A percentile compares a stretch with the other conserved stretches of the same genome.
Conservation (phyloP, 2,113 vertebrate species). For the Alaudala cheleensis region DNA sequence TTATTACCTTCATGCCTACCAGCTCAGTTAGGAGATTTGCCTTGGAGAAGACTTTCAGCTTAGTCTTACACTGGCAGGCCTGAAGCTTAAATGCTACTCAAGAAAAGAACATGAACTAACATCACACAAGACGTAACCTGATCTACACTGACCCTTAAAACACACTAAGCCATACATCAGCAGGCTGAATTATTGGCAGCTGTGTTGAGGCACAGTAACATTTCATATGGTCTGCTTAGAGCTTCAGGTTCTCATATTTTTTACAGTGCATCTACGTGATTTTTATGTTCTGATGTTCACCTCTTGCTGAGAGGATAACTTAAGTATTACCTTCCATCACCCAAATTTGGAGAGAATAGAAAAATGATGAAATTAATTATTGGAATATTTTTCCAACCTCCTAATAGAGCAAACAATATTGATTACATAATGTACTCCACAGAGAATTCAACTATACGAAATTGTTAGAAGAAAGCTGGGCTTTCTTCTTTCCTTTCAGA, state of each 20-base stretch:
- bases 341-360: neutral
- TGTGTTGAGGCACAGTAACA: neutral
- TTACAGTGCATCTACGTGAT: neutral
- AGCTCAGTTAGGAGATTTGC: neutral
- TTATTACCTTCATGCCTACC: neutral
- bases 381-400: neutral
- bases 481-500: neutral
- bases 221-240: neutral
- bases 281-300: neutral
- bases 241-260: neutral
- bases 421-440: neutral
- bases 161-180: neutral
- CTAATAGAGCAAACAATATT: neutral
- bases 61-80: neutral
- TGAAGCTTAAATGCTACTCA: neutral
- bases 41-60: neutral
- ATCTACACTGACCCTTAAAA: neutral
- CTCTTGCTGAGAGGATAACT: neutral
- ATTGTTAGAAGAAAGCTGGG: neutral
- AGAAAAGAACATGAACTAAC: neutral
- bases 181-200: neutral
- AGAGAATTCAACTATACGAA: neutral
- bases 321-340: neutral
- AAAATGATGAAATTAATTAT: neutral
- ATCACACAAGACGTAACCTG: neutral